Conservation (phyloP, 2,888 invertebrate species). For the Ophion obscuratus region DNA sequence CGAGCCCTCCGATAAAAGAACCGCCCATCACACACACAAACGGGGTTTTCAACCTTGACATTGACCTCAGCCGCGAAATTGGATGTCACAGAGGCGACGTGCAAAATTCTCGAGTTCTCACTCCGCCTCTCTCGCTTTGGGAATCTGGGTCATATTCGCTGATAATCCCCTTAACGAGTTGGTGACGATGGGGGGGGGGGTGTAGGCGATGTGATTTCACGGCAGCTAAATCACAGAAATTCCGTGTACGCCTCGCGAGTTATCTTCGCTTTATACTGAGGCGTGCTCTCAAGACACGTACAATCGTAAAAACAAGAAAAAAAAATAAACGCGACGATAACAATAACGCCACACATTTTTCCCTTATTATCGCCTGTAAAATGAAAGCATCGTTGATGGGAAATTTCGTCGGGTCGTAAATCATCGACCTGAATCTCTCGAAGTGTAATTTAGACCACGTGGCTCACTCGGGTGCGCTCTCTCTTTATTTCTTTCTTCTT, state of each 20-base stretch:
- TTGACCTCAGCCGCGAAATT: conserved; percentile 60
- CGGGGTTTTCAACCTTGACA: conserved; percentile 57
- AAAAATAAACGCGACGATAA: not conserved
- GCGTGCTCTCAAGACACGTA: not conserved
- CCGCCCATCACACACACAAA: conserved; percentile 20
- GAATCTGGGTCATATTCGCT: conserved; percentile 37
- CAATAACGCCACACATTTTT: conserved; percentile 1
- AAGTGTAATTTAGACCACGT: conserved; percentile 51
- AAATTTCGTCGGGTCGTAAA: conserved; percentile 28
- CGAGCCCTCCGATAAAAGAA: conserved; percentile 23
- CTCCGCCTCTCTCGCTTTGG: not conserved
- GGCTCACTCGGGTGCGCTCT: conserved; percentile 26
- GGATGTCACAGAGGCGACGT: conserved; percentile 35
- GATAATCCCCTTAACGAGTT: conserved; percentile 21
- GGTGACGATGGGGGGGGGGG: not conserved
- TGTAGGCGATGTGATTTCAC: not conserved
- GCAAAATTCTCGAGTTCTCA: conserved; percentile 35
- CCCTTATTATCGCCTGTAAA: not conserved
- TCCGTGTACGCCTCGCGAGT: not conserved
- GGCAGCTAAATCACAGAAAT: conserved; percentile 1
- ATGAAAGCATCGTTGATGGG: conserved; percentile 10
- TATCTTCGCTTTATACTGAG: not conserved
- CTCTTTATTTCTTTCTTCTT: too few species aligned
- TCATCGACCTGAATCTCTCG: conserved; percentile 11
- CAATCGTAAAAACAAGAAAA: conserved; percentile 14